Conservation (phyloP, 2,888 invertebrate species). For the Cataglyphis cursor region DNA sequence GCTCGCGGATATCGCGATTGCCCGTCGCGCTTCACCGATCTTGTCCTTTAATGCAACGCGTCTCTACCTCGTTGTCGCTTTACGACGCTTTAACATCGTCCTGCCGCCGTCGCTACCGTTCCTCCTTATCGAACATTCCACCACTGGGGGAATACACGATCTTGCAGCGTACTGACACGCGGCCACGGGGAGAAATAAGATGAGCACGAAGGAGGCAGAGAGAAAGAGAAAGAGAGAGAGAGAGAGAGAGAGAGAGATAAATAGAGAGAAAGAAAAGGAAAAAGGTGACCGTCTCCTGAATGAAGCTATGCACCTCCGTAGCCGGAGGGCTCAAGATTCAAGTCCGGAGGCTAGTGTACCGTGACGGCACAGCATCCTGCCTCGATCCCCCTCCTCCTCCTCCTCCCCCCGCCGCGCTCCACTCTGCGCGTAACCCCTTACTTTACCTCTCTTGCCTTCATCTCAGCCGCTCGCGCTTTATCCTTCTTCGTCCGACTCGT, state of each 20-base stretch:
- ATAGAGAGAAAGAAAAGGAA: conserved; percentile 66
- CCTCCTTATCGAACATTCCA: conserved; percentile 55
- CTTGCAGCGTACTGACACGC: conserved; percentile 46
- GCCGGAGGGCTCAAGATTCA: conserved; percentile 82
- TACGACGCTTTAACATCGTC: conserved; percentile 33
- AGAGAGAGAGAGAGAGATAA: conserved; percentile 29
- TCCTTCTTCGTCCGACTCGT: conserved; percentile 51
- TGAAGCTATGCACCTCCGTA: conserved; percentile 79
- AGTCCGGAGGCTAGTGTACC: conserved; percentile 83
- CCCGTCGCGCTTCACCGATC: conserved; percentile 38
- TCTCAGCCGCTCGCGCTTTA: conserved; percentile 39
- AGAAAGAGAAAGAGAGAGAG: neutral
- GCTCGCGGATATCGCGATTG: conserved; percentile 39
- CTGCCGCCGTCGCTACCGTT: conserved; percentile 31
- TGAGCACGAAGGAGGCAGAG: conserved; percentile 21
- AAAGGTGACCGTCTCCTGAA: conserved; percentile 62
- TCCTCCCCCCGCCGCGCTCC: conserved; percentile 67
- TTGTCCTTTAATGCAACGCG: conserved; percentile 46
- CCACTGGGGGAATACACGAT: conserved; percentile 51
- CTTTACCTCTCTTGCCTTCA: conserved; percentile 12
- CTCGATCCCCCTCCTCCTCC: conserved; percentile 73
- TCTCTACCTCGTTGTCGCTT: conserved; percentile 38
- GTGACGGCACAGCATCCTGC: conserved; percentile 85
- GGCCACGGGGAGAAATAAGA: conserved; percentile 39
- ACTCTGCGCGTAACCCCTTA: conserved; percentile 28